Percentiles rank a stretch among this genome's conserved stretches.
Conservation (phyloP, 2,888 invertebrate genomes). For the Zygogramma bicolorata region DNA sequence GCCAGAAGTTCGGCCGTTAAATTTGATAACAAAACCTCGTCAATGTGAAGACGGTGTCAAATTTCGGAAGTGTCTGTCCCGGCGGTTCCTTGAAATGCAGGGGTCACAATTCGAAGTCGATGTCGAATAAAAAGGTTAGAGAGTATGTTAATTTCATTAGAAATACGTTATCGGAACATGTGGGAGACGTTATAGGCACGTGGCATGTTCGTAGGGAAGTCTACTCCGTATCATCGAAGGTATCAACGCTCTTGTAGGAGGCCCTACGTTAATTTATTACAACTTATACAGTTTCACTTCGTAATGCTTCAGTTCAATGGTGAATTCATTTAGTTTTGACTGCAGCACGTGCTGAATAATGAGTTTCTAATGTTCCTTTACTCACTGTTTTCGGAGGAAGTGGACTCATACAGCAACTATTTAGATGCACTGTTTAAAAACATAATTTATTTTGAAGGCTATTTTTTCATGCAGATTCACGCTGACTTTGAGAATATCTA, state of each 20-base stretch:
- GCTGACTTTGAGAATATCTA: too few relatives aligned
- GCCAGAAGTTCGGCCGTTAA: neutral
- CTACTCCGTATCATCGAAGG: neutral
- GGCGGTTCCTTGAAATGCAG: neutral
- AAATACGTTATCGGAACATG: constrained; percentile 20
- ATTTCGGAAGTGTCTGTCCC: neutral
- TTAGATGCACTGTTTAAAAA: too few relatives aligned
- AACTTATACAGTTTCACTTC: neutral
- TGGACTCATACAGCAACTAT: too few relatives aligned
- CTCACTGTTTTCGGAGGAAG: too few relatives aligned
- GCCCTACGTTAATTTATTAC: neutral
- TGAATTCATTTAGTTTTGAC: neutral
- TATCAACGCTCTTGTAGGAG: neutral
- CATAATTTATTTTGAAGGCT: too few relatives aligned
- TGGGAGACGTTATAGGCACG: constrained; percentile 25
- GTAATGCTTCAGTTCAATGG: neutral
- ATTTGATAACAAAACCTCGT: neutral
- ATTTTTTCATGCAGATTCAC: too few relatives aligned
- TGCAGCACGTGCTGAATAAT: neutral
- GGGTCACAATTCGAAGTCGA: constrained; percentile 16
- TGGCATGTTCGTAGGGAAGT: neutral
- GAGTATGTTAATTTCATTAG: constrained; percentile 22
- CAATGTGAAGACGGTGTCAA: neutral
- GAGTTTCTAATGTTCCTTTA: neutral
- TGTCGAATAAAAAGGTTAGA: constrained; percentile 8